phyloP scores from a whole-genome alignment of 2,888 invertebrate species.

The Pecten maximus region DNA sequence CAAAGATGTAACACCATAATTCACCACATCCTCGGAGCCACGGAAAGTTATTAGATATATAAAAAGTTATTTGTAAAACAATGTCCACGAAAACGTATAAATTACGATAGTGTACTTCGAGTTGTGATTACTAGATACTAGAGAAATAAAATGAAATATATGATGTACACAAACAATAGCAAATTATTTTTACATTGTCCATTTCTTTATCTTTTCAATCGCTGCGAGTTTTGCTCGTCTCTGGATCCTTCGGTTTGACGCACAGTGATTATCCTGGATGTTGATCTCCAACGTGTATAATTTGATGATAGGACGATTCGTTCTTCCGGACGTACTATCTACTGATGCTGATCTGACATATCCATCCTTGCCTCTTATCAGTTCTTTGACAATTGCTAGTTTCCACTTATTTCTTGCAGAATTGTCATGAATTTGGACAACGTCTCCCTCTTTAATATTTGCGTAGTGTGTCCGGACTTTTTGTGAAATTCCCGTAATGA shows the following conservation, averaged over 20 bases:
- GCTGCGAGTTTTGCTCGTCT: too few relatives aligned
- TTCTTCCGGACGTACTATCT: background rate
- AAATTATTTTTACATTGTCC: too few relatives aligned
- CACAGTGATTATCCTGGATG: background rate
- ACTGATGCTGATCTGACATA: background rate
- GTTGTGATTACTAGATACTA: too few relatives aligned
- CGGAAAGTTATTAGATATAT: too few relatives aligned
- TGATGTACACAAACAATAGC: too few relatives aligned
- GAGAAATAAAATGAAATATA: too few relatives aligned
- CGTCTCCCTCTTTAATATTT: slow-evolving; percentile 43
- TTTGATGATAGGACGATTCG: slow-evolving; percentile 31
- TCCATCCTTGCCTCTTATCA: background rate
- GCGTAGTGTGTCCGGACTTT: slow-evolving; percentile 34
- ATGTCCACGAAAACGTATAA: too few relatives aligned
- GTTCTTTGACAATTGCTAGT: slow-evolving; percentile 1
- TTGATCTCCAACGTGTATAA: background rate
- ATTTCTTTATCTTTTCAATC: too few relatives aligned
- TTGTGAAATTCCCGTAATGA: slow-evolving; percentile 49
- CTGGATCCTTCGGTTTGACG: background rate
- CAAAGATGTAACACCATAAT: too few relatives aligned
- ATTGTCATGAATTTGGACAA: slow-evolving; percentile 36
- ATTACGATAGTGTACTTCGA: too few relatives aligned
- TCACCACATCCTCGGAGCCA: too few relatives aligned
- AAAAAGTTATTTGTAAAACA: too few relatives aligned
- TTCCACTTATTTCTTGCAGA: slow-evolving; percentile 33